Evolutionary conservation across 2,797 vertebrate species (phyloP), one percentile per base, ranked within the genome.

Genomic region (Iguana delicatissima): DNA sequence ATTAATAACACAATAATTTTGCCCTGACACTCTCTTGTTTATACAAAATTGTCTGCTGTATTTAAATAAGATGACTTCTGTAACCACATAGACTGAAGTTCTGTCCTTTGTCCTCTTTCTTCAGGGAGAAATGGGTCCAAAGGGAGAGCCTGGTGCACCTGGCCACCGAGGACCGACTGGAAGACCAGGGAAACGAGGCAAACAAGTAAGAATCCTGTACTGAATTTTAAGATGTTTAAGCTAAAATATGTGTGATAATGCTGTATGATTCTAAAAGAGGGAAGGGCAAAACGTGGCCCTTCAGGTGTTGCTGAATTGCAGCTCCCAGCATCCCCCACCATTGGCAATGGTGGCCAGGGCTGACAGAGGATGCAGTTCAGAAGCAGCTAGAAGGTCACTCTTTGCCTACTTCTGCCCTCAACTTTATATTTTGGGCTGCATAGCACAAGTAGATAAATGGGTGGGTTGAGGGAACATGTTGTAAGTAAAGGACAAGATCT

Each of bases 81-180:
- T 35, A 74, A 67, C 4, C 59, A n/a, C 84, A 20, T 0, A 0
- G 20, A 18, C 73, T 94, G 14, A 95, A 0, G 0, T 80, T 42
- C 52, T 94, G 16, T n/a, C 91, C 93, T 69, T 69, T 88, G 91
- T 81, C 64, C 42, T 1, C 77, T 73, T 82, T 42, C 80, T 93
- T 72, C 94, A 99, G 99, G 99, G 99, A 93, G 99, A 99, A 97
- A 98, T 99, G 98, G 99, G 99, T 94, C 99, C 99, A 14, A 99
- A 99, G 95, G 99, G 99, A 93, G 99, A 99, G 88, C 97, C 98
- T 80, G 99, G 99, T 90, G 96, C 97, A 72, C 97, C 98, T 84
- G 99, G 99, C 95, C 98, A 98, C 96, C 98, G 99, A 96, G 99
- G 99, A 94, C 99, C 99, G 73, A 99, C 98, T 1, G 99, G 99